Evolutionary conservation across 2,797 vertebrate species (phyloP), one percentile per base, ranked within the genome.

Genomic region (Sus cebifrons): DNA sequence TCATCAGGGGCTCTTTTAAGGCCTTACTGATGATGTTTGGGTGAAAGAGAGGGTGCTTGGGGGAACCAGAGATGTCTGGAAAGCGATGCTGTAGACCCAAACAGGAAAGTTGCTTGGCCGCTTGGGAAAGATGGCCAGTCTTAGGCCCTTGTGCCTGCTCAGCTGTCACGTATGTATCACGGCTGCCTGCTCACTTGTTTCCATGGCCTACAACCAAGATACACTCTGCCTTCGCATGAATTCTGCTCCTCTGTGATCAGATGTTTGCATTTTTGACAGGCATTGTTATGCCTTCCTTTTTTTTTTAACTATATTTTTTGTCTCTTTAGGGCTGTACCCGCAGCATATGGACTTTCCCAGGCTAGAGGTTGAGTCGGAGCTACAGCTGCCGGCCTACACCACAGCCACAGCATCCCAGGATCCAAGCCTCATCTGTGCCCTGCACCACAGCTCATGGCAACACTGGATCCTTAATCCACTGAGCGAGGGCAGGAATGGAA

Each of bases 1-100:
- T 97, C 97, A 95, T 95, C 97, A 96, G 56, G 95, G 97, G 97
- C 94, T 97, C 97, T 98, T 98, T 92, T 86, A 95, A 94, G 83
- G 58, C 91, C 40, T 68, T 97, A 95, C 82, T 95, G 87, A 86
- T 92, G 73, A 68, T 83, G 60, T 84, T 96, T 91, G 85, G 65
- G 75, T 95, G 81, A 96, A 97, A 93, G 84, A 75, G 79, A 71
- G 60, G 52, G 14, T 91, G 64, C 54, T 94, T 95, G 92, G 67
- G 86, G 65, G 88, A 75, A 91, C 70, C 89, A 95, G 93, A 96
- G 93, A 81, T 74, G 52, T 95, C 79, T 52, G 71, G 89, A 84
- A 95, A 97, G 54, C 54, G 52, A 91, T 73, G 62, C 49, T 95
- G 15, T 70, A 82, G 32, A 67, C 9, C 1, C 14, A 5, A 83